Evolutionary conservation across 2,797 vertebrate genomes (phyloP), one percentile per base, ranked within the genome.

Genomic region (Sebastolobus alascanus): DNA sequence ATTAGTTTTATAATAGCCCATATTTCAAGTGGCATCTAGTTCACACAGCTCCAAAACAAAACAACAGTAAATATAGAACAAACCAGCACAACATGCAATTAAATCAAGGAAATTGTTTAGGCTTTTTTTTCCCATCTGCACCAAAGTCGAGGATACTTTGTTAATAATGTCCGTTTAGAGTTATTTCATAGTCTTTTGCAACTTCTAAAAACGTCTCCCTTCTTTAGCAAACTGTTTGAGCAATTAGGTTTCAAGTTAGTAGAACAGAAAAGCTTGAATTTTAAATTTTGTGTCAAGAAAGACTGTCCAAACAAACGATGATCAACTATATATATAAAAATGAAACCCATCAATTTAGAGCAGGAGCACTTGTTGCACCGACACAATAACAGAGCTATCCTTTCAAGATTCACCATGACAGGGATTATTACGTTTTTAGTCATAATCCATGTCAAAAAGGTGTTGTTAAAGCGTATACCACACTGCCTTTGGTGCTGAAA

Each of bases 1-100:
- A n/a, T 70, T 75, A 56, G 29, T 65, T 75, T 83, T 40, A 58
- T 16, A 72, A 52, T 20, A 27, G 56, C 10, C 61, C 56, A 35
- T 3, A 37, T 58, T 35, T 63, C 20, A 22, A 18, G 2, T 52
- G 59, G 14, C 18, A 74, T 74, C n/a, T 27, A 20, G 40, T 25
- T 13, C 56, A 13, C 43, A n/a, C 13, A 74, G 55, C 22, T 68
- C 20, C 25, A 74, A 27, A 78, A 60, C 8, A 77, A 54, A 31
- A 60, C 8, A 77, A 54, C 31, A 46, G 16, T n/a, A 54, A 11
- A 64, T n/a, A 35, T 4, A 22, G 22, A 55, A 60, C 37, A 65
- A 46, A 70, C 3, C 18, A n/a, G 4, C 14, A 20, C 14, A 69
- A 40, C 6, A 50, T 35, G 25, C 8, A 9, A 4, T 38, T 20